A percentile compares a stretch with the other conserved stretches of the same genome.
Conservation (phyloP, 2,113 vertebrate species). For the Accipiter cooperii region DNA sequence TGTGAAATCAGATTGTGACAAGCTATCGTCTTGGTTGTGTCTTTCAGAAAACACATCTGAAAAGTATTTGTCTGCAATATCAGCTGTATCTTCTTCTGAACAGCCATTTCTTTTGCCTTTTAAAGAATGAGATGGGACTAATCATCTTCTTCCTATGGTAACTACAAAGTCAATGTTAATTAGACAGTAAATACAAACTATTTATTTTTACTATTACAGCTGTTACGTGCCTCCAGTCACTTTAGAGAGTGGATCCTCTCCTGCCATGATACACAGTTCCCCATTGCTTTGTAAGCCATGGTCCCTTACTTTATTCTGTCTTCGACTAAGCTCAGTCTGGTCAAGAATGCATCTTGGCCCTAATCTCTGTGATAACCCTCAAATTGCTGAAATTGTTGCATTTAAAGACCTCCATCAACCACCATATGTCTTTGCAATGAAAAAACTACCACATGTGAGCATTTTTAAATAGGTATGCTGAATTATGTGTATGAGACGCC, state of each 20-base stretch:
- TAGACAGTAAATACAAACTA: neutral
- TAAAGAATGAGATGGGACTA: conserved; percentile 62
- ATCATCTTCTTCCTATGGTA: conserved; percentile 74
- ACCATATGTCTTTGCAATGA: neutral
- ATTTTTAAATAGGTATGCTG: neutral
- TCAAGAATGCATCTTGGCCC: neutral
- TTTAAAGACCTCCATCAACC: neutral
- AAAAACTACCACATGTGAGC: neutral
- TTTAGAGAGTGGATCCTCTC: neutral
- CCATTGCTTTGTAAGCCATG: neutral
- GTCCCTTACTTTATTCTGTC: neutral
- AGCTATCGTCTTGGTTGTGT: conserved; percentile 27
- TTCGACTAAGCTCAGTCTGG: neutral
- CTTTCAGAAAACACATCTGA: conserved; percentile 71
- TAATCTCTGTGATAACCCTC: neutral
- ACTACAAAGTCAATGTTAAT: conserved; percentile 1
- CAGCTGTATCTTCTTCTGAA: conserved; percentile 58
- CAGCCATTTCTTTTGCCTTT: conserved; percentile 46
- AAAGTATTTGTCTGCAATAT: conserved; percentile 51
- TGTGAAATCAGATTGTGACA: neutral
- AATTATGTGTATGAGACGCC: neutral
- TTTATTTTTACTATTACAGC: neutral
- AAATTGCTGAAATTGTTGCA: neutral
- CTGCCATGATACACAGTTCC: neutral
- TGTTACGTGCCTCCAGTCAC: neutral